A percentile compares a stretch with the other conserved stretches of the same genome.
Evolutionary conservation across 1,140 invertebrate genomes (phyloP).

Genomic region (Formica selysi): DNA sequence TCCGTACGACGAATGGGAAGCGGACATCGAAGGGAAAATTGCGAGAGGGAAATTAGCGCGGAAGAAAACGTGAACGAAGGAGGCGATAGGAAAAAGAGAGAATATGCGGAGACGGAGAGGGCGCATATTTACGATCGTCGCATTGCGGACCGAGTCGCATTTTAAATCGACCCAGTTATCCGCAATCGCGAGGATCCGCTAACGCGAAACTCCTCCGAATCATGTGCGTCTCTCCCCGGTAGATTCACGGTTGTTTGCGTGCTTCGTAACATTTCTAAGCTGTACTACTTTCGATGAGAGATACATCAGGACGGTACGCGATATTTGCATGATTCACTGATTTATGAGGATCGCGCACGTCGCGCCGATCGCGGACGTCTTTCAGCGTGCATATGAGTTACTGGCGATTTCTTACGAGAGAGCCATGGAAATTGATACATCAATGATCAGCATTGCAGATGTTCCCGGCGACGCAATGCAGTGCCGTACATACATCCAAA

Average conservation of each 20-base stretch:
- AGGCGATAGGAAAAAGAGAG: not conserved
- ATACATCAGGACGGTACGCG: constrained; percentile 1
- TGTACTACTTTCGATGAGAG: constrained; percentile 48
- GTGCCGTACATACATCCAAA: constrained; percentile 12
- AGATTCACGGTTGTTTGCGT: constrained; percentile 25
- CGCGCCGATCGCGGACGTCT: constrained; percentile 28
- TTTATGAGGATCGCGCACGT: constrained; percentile 38
- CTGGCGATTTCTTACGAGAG: constrained; percentile 42
- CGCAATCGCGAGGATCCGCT: constrained; percentile 59
- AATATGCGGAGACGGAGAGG: constrained; percentile 41
- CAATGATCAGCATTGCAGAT: constrained; percentile 60
- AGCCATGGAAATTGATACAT: constrained; percentile 60
- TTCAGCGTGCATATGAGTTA: constrained; percentile 57
- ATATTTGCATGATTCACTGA: constrained; percentile 66
- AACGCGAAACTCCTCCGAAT: constrained; percentile 24
- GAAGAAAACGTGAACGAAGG: not conserved
- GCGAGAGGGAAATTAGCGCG: not conserved
- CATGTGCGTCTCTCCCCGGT: constrained; percentile 12
- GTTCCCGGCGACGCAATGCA: constrained; percentile 51
- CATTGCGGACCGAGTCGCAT: constrained; percentile 73
- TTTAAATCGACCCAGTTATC: constrained; percentile 75
- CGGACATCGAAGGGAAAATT: constrained; percentile 16
- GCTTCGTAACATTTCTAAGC: constrained; percentile 27
- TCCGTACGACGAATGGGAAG: constrained; percentile 10
- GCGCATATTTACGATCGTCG: constrained; percentile 76